Base-by-base conservation (phyloP, 1,140 invertebrate species). In the Drosophila nasuta region DNA sequence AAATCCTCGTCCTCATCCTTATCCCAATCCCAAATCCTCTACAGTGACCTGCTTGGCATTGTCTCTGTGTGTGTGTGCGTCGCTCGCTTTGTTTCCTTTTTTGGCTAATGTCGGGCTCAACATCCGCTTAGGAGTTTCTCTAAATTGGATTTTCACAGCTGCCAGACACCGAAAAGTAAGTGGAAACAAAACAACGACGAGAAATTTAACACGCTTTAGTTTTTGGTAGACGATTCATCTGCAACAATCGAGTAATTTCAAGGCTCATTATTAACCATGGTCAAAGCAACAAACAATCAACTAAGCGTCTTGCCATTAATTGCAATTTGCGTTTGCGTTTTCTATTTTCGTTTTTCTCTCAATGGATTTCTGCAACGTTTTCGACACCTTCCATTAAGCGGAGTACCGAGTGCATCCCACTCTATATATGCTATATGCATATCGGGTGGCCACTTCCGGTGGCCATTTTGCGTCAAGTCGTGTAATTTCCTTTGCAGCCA, bases 61-160 rank as follows among this genome's bases (percentile, higher is more conserved):
- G 49, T 51, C 28, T 30, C 20, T 6, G 5, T 20, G 17, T 20
- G 17, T 48, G 5, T 86, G 78, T 79, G 73, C 25, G 51, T 60
- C 56, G 65, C 59, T 62, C 56, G 20, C 30, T 66, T 64, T 66
- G 67, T 46, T 48, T 30, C 38, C 15, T 54, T 45, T 54, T 68
- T 54, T 68, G 49, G 54, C 38, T 68, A 68, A 65, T 79, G 77
- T 71, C 65, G 62, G 58, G 65, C 13, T 43, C 72, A 49, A 82
- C 82, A 86, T 86, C 82, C 82, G 82, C 82, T 86, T 87, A 86
- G 71, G 67, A 65, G 71, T 60, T 25, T 38, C 71, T 73, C 62
- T 46, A 88, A 87, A 88, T 89, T 88, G 85, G 81, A 88, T 88
- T 89, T 89, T 88, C 85, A 85, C 85, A 88, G 85, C 80, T 88